Evolutionary conservation across 2,113 vertebrate genomes (phyloP), one percentile per base, ranked within the genome.

Genomic region (Toxostoma redivivum): DNA sequence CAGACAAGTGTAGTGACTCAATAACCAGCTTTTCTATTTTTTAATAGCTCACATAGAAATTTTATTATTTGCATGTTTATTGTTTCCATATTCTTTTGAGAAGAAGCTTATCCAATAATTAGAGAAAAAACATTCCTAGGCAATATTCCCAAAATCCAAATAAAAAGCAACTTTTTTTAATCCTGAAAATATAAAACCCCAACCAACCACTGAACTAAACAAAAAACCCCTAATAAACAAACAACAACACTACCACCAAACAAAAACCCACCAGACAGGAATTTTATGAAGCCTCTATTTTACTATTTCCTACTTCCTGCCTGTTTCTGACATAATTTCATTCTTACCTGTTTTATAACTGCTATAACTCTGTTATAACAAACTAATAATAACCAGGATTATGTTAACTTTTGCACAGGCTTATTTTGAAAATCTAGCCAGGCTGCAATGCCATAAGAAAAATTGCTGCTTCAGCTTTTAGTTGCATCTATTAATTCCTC

Each of bases 171-270:
- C 5, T 15, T 67, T 57, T 35, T 10, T 76, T 28, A 48, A 47
- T 45, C 8, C 25, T 81, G 25, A 66, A 73, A 91, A 69, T 7
- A 22, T 7, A 81, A 71, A 62, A 7, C 4, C 10, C 16, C 35
- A 60, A 24, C 27, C 7, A 30, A 30, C 10, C 8, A 70, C 48
- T 0, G 0, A 61, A 40, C 5, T 8, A 38, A 47, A 45, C 4
- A 60, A 33, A 40, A 50, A 23, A 37, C 12, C 11, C 9, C 31
- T 23, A 50, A 20, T 10, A 47, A 56, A 28, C 31, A 50, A 40
- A 16, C 8, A 38, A 22, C 2, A 73, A 2, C 25, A 66, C 12
- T 8, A n/a, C 0, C 25, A 71, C 8, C 23, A 45, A 72, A 54
- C 9, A 56, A 67, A 45, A 6, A 2, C 4, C 8, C 15, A 30